These are phyloP conservation scores for Cryptoprocta ferox DNA, from an alignment of 2,797 vertebrate species.

Conservation along the genomic window DNA sequence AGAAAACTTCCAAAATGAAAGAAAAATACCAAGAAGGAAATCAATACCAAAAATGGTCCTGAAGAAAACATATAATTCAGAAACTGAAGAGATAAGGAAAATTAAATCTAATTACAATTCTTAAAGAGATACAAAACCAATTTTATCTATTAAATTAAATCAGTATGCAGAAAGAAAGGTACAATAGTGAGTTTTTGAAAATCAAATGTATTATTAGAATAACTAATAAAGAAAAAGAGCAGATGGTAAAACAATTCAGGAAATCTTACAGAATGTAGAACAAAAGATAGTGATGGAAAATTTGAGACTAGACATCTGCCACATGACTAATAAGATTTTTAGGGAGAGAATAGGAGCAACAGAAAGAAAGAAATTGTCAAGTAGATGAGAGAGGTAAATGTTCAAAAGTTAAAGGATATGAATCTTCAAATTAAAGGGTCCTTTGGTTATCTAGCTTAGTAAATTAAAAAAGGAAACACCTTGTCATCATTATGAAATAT, in stretches of 20 bases:
- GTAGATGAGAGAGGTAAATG: neutral
- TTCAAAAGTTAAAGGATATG: neutral
- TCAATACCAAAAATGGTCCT: neutral
- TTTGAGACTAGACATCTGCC: neutral
- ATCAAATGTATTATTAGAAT: neutral
- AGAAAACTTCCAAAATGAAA: neutral
- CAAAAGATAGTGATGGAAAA: neutral
- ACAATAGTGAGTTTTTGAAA: neutral
- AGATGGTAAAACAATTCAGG: neutral
- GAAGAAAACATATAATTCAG: neutral
- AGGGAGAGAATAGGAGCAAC: neutral
- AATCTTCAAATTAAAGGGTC: neutral
- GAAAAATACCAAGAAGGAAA: neutral
- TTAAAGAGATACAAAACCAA: neutral
- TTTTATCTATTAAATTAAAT: neutral
- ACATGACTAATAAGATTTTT: neutral
- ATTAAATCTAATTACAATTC: neutral
- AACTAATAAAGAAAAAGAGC: neutral
- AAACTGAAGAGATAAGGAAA: neutral
- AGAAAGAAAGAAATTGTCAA: neutral
- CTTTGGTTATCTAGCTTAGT: neutral
- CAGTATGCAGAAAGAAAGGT: neutral
- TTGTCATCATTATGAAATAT: neutral
- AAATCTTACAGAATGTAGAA: neutral
- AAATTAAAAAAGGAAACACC: neutral